Conservation (phyloP, 2,113 vertebrate species). For the Oryzias melastigma region DNA sequence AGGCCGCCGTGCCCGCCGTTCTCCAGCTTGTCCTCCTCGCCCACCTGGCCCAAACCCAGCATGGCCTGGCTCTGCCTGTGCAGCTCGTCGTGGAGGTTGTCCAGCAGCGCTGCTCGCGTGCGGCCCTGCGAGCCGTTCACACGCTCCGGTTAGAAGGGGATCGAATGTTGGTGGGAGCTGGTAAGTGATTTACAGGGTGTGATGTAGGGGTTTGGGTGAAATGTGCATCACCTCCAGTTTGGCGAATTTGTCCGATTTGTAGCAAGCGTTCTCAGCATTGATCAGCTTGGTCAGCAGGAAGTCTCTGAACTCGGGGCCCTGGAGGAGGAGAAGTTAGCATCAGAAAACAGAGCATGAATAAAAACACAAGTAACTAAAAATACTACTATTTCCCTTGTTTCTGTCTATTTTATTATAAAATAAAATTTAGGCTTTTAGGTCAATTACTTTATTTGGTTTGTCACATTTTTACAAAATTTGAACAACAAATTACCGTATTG, state of each 20-base stretch:
- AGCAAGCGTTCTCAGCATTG: slow-evolving; percentile 95
- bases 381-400: background rate
- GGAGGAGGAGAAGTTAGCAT: slow-evolving; percentile 8
- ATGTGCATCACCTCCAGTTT: slow-evolving; percentile 87
- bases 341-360: background rate
- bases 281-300: slow-evolving; percentile 96
- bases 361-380: slow-evolving; percentile 17
- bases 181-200: slow-evolving; percentile 6
- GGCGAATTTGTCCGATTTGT: slow-evolving; percentile 95
- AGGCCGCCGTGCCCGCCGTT: slow-evolving; percentile 89
- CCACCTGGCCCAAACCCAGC: slow-evolving; percentile 82
- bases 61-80: slow-evolving; percentile 89
- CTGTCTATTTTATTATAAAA: background rate
- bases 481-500: no score
- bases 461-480: no score
- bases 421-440: no score
- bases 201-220: slow-evolving; percentile 9
- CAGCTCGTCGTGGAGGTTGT: slow-evolving; percentile 92
- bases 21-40: slow-evolving; percentile 90
- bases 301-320: slow-evolving; percentile 93
- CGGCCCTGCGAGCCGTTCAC: slow-evolving; percentile 78
- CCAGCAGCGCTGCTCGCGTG: slow-evolving; percentile 86
- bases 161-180: background rate
- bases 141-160: background rate
- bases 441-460: no score